Evolutionary conservation across 2,113 vertebrate species (phyloP).

Genomic region (Dipodomys spectabilis): DNA sequence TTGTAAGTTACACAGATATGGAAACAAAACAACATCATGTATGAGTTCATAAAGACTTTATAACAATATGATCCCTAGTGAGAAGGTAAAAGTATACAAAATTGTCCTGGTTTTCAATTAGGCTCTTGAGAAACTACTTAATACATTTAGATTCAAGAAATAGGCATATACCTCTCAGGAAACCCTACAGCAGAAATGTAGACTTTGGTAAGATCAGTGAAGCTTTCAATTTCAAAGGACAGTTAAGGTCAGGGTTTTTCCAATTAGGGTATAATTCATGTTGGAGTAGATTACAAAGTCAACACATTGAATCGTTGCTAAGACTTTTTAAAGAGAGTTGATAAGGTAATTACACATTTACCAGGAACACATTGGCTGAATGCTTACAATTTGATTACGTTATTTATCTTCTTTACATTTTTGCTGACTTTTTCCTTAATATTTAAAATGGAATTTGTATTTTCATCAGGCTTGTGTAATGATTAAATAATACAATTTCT

Average conservation of each 20-base stretch:
- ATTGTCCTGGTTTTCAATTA: conserved; percentile 24
- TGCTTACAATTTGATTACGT: neutral
- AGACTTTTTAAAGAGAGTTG: neutral
- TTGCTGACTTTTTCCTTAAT: neutral
- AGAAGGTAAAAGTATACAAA: neutral
- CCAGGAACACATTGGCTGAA: neutral
- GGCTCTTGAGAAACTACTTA: neutral
- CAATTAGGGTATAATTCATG: neutral
- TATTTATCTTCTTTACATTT: neutral
- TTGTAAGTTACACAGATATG: neutral
- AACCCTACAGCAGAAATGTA: conserved; percentile 19
- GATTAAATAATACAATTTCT: conserved; percentile 15
- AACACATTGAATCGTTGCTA: neutral
- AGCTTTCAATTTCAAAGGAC: conserved; percentile 29
- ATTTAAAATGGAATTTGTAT: conserved; percentile 28
- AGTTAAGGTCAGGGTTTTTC: neutral
- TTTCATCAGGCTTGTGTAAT: neutral
- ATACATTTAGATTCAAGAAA: conserved; percentile 11
- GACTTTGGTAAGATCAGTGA: neutral
- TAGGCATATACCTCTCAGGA: neutral
- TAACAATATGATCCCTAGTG: neutral
- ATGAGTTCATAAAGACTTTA: neutral
- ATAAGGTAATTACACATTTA: neutral
- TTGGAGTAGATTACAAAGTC: neutral
- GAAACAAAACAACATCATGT: neutral